Conservation (phyloP, 2,113 vertebrate species). For the Ophthalmolycus amberensis region DNA sequence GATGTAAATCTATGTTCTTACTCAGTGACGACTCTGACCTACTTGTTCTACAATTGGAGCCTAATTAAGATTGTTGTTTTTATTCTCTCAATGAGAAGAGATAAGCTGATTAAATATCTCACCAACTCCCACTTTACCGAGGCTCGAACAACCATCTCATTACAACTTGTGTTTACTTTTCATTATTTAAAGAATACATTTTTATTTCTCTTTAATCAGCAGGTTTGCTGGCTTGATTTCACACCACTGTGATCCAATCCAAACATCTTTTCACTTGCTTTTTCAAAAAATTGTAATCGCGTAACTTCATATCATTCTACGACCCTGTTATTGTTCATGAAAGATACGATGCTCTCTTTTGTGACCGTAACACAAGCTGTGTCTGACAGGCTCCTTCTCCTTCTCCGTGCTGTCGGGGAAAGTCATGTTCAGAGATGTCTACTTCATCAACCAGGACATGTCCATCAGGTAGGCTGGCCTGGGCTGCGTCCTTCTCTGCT, state of each 20-base stretch:
- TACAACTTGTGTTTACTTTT: constrained; percentile 2
- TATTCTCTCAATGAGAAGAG: neutral
- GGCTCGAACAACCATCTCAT: neutral
- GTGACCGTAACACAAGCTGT: neutral
- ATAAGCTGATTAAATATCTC: constrained; percentile 12
- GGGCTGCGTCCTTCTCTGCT: neutral
- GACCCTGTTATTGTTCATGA: neutral
- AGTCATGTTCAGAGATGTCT: constrained; percentile 98
- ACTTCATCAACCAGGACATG: constrained; percentile 97
- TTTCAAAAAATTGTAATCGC: neutral
- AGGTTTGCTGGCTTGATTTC: neutral
- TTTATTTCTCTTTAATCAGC: neutral
- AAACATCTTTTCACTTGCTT: neutral
- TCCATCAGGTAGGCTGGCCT: constrained; percentile 90
- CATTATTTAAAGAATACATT: neutral
- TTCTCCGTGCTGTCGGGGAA: constrained; percentile 99
- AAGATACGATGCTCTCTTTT: neutral
- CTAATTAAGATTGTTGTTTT: constrained; percentile 24
- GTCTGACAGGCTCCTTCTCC: constrained; percentile 92
- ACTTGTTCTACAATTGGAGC: constrained; percentile 33
- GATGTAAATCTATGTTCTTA: constrained; percentile 1
- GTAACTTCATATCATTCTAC: neutral
- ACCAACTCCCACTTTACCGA: neutral
- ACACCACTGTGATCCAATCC: neutral
- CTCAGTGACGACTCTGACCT: constrained; percentile 21